Evolutionary conservation across 2,113 vertebrate species (phyloP), one percentile per base, ranked within the genome.

Genomic region (Tor tambroides): DNA sequence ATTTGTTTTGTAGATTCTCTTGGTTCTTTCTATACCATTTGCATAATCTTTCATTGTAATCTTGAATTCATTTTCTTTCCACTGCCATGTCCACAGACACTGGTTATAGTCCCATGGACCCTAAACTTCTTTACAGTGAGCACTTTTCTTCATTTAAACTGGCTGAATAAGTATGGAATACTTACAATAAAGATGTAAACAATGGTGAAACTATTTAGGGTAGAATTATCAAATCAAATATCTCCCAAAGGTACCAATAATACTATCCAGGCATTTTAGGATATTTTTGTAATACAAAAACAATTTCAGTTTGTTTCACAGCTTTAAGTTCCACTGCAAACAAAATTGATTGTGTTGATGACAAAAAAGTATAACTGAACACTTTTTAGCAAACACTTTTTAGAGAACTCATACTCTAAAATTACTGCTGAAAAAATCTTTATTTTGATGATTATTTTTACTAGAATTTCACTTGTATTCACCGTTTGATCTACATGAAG

Each of bases 391-490:
- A n/a, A 23, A 21, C 67, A 71, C 23, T 75, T 43, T 74, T 43
- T 43, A 43, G 35, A 41, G 10, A 75, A 38, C 38, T 43, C 2
- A 74, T 43, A 43, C 71, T 71, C 32, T 21, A n/a, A n/a, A n/a
- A n/a, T n/a, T n/a, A 74, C 19, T n/a, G 38, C 71, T 63, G n/a
- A 63, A 74, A 43, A 74, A 21, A 74, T 43, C 71, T 43, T n/a
- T n/a, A n/a, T n/a, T n/a, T n/a, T n/a, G n/a, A n/a, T 14, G 11
- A 74, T n/a, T 41, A 74, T 43, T 41, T 74, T 11, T 7, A 38
- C 17, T 21, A 71, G 67, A 71, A 69, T 35, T 71, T 21, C 14
- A 65, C 61, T 65, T 59, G 54, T 59, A 59, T 21, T 19, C 3
- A 2, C 3, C 5, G 15, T 35, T 71, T 71, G 6, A 35, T 35